Evolutionary conservation across 2,797 vertebrate species (phyloP).

Genomic region (Enteromius argenteus): DNA sequence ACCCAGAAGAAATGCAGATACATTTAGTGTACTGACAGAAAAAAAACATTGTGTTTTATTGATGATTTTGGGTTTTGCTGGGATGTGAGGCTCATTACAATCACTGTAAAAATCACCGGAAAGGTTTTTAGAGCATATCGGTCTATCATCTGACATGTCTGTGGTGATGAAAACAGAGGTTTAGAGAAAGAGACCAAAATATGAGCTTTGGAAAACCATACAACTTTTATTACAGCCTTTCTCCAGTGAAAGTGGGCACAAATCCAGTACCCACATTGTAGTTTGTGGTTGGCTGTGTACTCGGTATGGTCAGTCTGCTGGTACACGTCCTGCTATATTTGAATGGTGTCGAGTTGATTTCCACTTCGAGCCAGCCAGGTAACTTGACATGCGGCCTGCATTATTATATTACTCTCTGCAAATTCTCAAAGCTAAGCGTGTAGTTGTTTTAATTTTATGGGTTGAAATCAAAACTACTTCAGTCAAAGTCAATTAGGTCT

Average conservation of each 20-base stretch:
- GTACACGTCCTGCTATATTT: constrained; percentile 11
- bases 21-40: neutral
- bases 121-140: neutral
- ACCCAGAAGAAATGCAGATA: neutral
- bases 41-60: neutral
- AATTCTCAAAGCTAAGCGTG: neutral
- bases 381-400: constrained; percentile 2
- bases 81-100: neutral
- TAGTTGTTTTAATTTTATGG: neutral
- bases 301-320: constrained; percentile 21
- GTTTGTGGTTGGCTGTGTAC: constrained; percentile 24
- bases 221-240: constrained; percentile 4
- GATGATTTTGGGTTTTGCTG: neutral
- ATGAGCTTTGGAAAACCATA: neutral
- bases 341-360: constrained; percentile 29
- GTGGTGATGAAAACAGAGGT: neutral
- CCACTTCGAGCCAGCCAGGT: constrained; percentile 1
- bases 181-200: neutral
- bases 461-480: neutral
- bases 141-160: neutral
- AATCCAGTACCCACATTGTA: constrained; percentile 25
- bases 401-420: neutral
- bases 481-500: neutral
- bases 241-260: neutral
- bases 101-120: constrained; percentile 8